Percentiles rank a stretch among this genome's conserved stretches.
phyloP scores from a whole-genome alignment of 2,113 vertebrate genomes.

The Oncorhynchus keta region DNA sequence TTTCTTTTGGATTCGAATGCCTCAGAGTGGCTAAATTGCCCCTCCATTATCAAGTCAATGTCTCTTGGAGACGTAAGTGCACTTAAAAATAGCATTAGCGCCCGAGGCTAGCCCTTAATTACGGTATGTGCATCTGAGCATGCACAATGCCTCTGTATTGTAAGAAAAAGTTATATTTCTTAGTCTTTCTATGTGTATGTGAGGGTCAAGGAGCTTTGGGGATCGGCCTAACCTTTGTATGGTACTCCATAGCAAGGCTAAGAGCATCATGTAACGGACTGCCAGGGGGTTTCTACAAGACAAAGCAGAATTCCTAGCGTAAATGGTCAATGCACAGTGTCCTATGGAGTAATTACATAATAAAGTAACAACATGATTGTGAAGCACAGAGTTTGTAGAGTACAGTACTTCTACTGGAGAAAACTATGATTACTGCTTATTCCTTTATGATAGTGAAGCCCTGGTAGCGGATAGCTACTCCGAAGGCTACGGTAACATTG shows the following conservation, averaged over 20 bases:
- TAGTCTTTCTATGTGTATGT: slow-evolving; percentile 20
- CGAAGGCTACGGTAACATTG: no score
- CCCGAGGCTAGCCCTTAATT: slow-evolving; percentile 56
- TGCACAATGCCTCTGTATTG: slow-evolving; percentile 44
- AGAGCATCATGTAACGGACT: slow-evolving; percentile 62
- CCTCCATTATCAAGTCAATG: slow-evolving; percentile 53
- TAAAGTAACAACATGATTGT: no score
- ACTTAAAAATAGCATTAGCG: slow-evolving; percentile 53
- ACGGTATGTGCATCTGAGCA: slow-evolving; percentile 43
- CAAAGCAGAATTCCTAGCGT: background rate
- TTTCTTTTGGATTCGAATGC: slow-evolving; percentile 26
- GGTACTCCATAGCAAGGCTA: slow-evolving; percentile 51
- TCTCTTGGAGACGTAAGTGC: slow-evolving; percentile 60
- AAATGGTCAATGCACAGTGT: no score
- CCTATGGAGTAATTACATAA: no score
- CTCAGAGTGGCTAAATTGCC: slow-evolving; percentile 40
- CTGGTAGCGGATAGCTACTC: no score
- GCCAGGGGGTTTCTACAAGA: slow-evolving; percentile 15
- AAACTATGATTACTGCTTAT: no score
- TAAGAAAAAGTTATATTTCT: slow-evolving; percentile 18
- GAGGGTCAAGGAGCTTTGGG: slow-evolving; percentile 40
- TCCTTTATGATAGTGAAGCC: no score
- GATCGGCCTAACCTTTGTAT: slow-evolving; percentile 61
- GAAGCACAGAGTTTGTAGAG: no score
- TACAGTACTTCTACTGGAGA: no score